A percentile compares a stretch with the other conserved stretches of the same genome.
These are phyloP conservation scores for Luperina nickerlii DNA, from an alignment of 2,888 invertebrate genomes.

Conservation along the genomic window DNA sequence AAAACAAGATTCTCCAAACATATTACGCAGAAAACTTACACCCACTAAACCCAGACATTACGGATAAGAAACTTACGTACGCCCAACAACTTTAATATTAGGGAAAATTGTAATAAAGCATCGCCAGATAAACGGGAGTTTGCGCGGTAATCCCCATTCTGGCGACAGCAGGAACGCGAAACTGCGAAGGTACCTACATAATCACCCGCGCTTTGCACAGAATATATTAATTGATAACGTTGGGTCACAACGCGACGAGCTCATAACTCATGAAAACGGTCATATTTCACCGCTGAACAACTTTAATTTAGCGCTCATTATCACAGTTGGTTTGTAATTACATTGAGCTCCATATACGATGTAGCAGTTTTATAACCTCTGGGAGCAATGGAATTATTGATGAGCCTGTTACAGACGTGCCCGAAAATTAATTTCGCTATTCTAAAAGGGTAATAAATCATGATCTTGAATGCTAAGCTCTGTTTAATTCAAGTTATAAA, in stretches of 20 bases:
- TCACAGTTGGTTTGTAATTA: constrained; percentile 54
- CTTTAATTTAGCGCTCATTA: constrained; percentile 73
- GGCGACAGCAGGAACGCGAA: constrained; percentile 68
- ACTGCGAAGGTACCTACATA: constrained; percentile 51
- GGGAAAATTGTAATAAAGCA: constrained; percentile 70
- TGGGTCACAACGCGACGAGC: constrained; percentile 76
- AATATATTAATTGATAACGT: constrained; percentile 85
- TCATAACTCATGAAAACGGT: constrained; percentile 79
- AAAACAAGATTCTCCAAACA: constrained; percentile 56
- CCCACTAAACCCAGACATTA: constrained; percentile 65
- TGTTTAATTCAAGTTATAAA: constrained; percentile 25
- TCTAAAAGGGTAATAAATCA: constrained; percentile 57
- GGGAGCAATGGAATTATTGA: constrained; percentile 44
- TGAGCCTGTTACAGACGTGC: constrained; percentile 33
- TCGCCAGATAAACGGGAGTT: constrained; percentile 69
- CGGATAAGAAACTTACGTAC: constrained; percentile 61
- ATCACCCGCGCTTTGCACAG: constrained; percentile 73
- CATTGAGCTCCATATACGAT: constrained; percentile 20
- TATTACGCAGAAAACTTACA: constrained; percentile 64
- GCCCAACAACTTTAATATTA: constrained; percentile 63
- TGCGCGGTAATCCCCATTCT: constrained; percentile 70
- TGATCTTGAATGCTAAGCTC: constrained; percentile 36
- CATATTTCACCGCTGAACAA: constrained; percentile 79
- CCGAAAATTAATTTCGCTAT: constrained; percentile 46
- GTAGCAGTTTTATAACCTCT: constrained; percentile 38